Base-by-base conservation (phyloP, 2,888 invertebrate species). In the Drosophila affinis region DNA sequence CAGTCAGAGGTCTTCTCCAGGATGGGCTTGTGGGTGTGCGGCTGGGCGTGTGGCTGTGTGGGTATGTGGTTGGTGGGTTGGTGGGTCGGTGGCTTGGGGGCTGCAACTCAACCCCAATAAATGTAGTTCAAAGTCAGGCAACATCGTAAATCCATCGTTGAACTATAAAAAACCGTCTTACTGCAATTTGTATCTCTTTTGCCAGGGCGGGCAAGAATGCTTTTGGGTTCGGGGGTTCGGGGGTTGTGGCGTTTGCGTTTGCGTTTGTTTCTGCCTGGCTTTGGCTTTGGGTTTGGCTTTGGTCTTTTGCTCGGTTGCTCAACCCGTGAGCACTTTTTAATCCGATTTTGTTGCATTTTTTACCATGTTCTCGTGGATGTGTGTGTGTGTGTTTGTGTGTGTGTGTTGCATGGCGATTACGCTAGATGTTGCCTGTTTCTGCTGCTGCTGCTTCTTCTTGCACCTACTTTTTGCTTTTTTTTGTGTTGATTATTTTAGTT, bases 91-190 rank as follows among this genome's bases (percentile, higher is more conserved):
- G 24, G 47, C 52, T 44, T 45, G 32, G 46, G 34, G 18, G 24
- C 54, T 59, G 46, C 55, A 71, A 61, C 51, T 68, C 62, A 73
- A 65, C 74, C 73, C 75, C 68, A 72, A 71, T 76, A 88, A 84
- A 86, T 88, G 81, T 88, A 88, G 85, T 82, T 79, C 82, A 80
- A 88, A 88, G 85, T 86, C 86, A 77, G 73, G 72, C 76, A 70
- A 86, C 78, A 77, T 77, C 80, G 82, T 85, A 86, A 87, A 88
- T 87, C 87, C 88, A 86, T 80, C 87, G 87, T 78, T 88, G 78
- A 86, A 89, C 87, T 86, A 88, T 89, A 88, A 87, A 87, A 85
- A 79, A 82, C 82, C 83, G 71, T 79, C 83, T 86, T 88, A 78
- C 81, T 87, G 88, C 88, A 83, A 83, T 88, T 88, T 83, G 81